Conservation (phyloP, 2,888 invertebrate species). For the Acrobasis consociella region DNA sequence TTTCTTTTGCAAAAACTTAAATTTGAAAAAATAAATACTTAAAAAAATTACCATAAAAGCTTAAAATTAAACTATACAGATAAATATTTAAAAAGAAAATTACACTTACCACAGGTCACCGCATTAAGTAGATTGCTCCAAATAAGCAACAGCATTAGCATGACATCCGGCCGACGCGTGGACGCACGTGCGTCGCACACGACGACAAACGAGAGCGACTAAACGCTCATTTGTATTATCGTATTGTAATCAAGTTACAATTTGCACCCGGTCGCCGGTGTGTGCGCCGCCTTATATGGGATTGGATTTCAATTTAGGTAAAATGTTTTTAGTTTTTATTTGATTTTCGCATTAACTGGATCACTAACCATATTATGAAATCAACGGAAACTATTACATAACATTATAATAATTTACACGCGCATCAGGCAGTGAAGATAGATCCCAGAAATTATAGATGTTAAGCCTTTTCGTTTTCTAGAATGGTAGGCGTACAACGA, state of each 20-base stretch:
- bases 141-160: slow-evolving; percentile 43
- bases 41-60: too few relatives aligned
- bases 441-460: too few relatives aligned
- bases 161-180: slow-evolving; percentile 54
- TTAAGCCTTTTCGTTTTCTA: too few relatives aligned
- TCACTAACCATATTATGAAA: background rate
- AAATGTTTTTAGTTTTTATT: slow-evolving; percentile 20
- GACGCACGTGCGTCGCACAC: slow-evolving; percentile 62
- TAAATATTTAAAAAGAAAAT: background rate
- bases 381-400: background rate
- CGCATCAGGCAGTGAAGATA: too few relatives aligned
- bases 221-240: slow-evolving; percentile 67
- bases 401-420: too few relatives aligned
- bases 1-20: too few relatives aligned
- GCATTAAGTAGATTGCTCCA: slow-evolving; percentile 30
- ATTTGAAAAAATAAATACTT: too few relatives aligned
- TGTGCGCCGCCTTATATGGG: slow-evolving; percentile 44
- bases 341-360: too few relatives aligned
- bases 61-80: background rate
- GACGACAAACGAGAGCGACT: slow-evolving; percentile 64
- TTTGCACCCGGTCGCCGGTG: slow-evolving; percentile 37
- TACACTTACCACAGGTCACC: slow-evolving; percentile 10
- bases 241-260: slow-evolving; percentile 65
- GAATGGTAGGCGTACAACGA: too few relatives aligned
- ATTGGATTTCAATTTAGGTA: slow-evolving; percentile 36